Conservation (phyloP, 2,888 invertebrate genomes). For the Stenurella melanura region DNA sequence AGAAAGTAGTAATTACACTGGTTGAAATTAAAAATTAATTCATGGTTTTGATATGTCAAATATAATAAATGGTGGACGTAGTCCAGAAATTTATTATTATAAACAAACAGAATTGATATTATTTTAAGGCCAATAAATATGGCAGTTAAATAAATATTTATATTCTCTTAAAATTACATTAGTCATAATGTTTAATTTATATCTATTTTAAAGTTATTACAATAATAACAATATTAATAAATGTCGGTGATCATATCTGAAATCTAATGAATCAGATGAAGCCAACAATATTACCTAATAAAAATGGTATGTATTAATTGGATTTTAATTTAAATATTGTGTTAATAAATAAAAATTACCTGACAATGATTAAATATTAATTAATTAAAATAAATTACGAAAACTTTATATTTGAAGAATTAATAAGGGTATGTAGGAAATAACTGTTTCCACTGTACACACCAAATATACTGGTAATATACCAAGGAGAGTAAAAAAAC, state of each 20-base stretch:
- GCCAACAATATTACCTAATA: not conserved
- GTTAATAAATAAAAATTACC: no score
- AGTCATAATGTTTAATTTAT: conserved; percentile 25
- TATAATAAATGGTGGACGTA: conserved; percentile 14
- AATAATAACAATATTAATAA: conserved; percentile 3
- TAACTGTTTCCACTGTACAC: no score
- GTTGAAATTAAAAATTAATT: not conserved
- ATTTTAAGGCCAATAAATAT: conserved; percentile 11
- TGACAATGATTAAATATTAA: no score
- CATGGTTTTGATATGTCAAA: not conserved
- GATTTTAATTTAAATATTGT: no score
- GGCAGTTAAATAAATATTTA: conserved; percentile 25
- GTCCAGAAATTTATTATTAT: conserved; percentile 23
- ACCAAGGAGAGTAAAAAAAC: no score
- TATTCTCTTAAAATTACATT: conserved; percentile 5
- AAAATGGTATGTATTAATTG: no score
- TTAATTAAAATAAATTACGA: no score
- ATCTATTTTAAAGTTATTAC: conserved; percentile 4
- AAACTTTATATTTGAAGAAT: no score
- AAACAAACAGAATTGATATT: conserved; percentile 20
- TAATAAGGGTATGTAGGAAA: no score
- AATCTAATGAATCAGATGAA: not conserved
- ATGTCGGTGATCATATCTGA: not conserved
- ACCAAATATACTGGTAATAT: no score
- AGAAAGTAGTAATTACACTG: no score